Conservation (phyloP, 2,113 vertebrate genomes). For the Sarotherodon lohbergeri region DNA sequence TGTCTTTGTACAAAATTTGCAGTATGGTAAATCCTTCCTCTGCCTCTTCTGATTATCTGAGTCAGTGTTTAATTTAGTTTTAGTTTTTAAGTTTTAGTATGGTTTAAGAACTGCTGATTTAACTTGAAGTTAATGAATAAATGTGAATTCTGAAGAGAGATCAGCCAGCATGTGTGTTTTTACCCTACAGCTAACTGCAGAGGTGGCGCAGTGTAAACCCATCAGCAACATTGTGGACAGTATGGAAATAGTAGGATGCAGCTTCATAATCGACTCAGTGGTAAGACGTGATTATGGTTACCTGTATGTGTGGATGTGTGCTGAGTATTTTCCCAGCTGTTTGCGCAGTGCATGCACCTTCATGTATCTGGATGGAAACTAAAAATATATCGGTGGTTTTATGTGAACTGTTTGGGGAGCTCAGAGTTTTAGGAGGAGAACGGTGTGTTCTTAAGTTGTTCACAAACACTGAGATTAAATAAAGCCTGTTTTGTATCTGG, state of each 20-base stretch:
- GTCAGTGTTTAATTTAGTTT: neutral
- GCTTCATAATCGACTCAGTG: conserved; percentile 85
- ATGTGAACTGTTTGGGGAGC: neutral
- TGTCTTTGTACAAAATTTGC: neutral
- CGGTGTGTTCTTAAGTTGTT: conserved; percentile 30
- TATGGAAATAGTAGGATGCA: conserved; percentile 83
- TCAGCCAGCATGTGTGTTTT: neutral
- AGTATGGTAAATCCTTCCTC: neutral
- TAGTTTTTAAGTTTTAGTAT: neutral
- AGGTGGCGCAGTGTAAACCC: conserved; percentile 89
- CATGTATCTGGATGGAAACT: neutral
- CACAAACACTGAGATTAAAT: conserved; percentile 10
- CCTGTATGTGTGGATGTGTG: neutral
- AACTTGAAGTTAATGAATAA: neutral
- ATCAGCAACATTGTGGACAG: conserved; percentile 87
- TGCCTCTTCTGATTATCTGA: neutral
- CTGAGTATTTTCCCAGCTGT: conserved; percentile 5
- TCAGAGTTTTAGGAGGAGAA: neutral
- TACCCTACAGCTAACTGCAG: conserved; percentile 73
- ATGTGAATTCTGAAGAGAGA: neutral
- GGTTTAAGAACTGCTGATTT: neutral
- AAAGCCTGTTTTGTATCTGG: neutral
- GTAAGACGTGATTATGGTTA: conserved; percentile 69
- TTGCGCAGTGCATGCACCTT: neutral
- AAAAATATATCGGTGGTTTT: conserved; percentile 30